These are phyloP conservation scores for Tetramorium bicarinatum DNA, from an alignment of 2,888 invertebrate species.

Conservation along the genomic window DNA sequence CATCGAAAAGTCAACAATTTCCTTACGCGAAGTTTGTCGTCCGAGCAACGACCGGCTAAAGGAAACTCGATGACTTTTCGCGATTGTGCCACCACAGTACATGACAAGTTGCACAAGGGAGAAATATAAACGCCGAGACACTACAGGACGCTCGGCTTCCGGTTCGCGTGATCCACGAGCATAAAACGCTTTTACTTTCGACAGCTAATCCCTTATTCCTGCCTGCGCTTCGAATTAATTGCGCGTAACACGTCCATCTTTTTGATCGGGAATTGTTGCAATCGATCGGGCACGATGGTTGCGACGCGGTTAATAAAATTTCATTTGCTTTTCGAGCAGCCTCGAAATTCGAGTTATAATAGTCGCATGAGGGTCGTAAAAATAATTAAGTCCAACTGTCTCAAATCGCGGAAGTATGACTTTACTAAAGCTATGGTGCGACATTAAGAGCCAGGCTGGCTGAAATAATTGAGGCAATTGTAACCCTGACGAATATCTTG, in stretches of 20 bases:
- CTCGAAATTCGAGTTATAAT: slow-evolving; percentile 3
- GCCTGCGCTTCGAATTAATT: slow-evolving; percentile 44
- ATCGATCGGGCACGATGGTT: slow-evolving; percentile 4
- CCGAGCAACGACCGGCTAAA: slow-evolving; percentile 22
- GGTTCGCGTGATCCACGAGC: slow-evolving; percentile 63
- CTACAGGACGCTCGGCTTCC: slow-evolving; percentile 63
- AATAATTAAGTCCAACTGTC: slow-evolving; percentile 23
- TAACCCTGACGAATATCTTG: slow-evolving; percentile 77
- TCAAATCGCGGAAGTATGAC: slow-evolving; percentile 47
- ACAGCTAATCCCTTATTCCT: slow-evolving; percentile 44
- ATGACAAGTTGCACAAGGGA: slow-evolving; percentile 49
- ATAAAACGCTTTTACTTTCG: slow-evolving; percentile 66
- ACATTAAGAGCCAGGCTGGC: slow-evolving; percentile 64
- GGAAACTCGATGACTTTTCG: slow-evolving; percentile 47
- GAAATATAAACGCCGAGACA: slow-evolving; percentile 43
- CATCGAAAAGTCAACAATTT: not conserved
- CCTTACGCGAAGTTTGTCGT: not conserved
- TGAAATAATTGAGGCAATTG: slow-evolving; percentile 80
- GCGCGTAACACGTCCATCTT: slow-evolving; percentile 22
- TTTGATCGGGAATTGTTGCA: slow-evolving; percentile 47
- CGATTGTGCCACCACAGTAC: slow-evolving; percentile 32
- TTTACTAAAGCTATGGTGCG: slow-evolving; percentile 52
- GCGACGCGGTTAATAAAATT: slow-evolving; percentile 11
- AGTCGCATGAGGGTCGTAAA: not conserved
- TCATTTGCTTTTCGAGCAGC: not conserved